Evolutionary conservation across 2,888 invertebrate genomes (phyloP).

Genomic region (Scaptodrosophila latifasciaeformis): DNA sequence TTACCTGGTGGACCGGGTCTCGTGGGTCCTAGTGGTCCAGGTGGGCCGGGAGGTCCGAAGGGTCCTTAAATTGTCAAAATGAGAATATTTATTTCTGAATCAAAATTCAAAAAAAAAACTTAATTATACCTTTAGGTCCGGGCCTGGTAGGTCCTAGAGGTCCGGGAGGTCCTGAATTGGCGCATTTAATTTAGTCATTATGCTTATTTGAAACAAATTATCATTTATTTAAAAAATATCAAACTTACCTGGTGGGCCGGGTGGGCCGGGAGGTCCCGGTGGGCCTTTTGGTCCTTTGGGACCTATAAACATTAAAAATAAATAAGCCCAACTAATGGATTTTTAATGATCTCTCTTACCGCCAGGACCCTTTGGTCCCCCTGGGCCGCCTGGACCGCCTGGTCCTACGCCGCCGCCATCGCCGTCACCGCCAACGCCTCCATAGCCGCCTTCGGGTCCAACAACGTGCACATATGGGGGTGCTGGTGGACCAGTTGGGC

Average conservation of each 20-base stretch:
- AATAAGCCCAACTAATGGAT: constrained; percentile 65
- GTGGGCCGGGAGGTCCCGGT: constrained; percentile 64
- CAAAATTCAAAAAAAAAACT: neutral
- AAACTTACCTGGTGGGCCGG: constrained; percentile 58
- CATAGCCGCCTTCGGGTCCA: constrained; percentile 71
- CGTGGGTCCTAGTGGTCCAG: constrained; percentile 42
- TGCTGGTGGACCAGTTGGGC: constrained; percentile 74
- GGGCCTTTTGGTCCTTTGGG: constrained; percentile 63
- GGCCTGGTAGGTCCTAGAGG: constrained; percentile 50
- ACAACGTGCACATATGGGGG: constrained; percentile 69
- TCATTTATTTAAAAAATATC: neutral
- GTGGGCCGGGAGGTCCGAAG: constrained; percentile 26
- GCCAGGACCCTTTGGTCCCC: constrained; percentile 61
- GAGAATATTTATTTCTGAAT: neutral
- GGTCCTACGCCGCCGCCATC: constrained; percentile 60
- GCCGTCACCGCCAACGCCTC: constrained; percentile 66
- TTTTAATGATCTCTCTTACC: constrained; percentile 64
- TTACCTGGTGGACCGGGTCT: constrained; percentile 50
- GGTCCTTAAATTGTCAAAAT: constrained; percentile 5
- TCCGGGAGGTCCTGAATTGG: constrained; percentile 45
- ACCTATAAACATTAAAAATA: too few relatives aligned
- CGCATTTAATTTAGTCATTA: neutral
- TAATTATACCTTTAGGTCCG: constrained; percentile 54
- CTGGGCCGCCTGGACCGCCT: constrained; percentile 68
- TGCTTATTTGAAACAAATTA: too few relatives aligned